Base-by-base conservation (phyloP, 2,797 vertebrate species). In the Mionectes olivaceus region DNA sequence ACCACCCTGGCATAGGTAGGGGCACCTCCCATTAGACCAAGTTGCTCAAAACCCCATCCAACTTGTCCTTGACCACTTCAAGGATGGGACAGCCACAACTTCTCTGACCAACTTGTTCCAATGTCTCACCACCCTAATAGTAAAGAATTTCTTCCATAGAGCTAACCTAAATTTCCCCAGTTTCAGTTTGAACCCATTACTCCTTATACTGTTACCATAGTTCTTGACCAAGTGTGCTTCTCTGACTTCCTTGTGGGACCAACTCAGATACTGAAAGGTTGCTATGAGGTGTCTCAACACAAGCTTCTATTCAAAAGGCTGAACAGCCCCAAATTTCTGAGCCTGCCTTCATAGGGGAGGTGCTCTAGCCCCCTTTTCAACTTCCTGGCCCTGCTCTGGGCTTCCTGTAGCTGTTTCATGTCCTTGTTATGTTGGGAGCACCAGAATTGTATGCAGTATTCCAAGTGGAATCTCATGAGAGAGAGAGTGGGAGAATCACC, bases 21-120 rank as follows among this genome's bases (percentile, higher is more conserved):
- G 28, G 44, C 4, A 11, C 13, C n/a, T 64, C 15, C 44, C 24
- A 23, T 11, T 30, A 8, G 17, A 39, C 5, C 24, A 57, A 11
- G 23, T n/a, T 27, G 6, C 7, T 23, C 37, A 27, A 28, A 25
- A 24, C 10, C 15, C 13, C 19, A 17, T 27, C 6, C 44, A 46
- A 9, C 37, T 21, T 27, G n/a, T 24, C 21, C 14, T 27, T 64
- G 24, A 52, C 11, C 10, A 16, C 3, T 39, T 76, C 13, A 37
- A 28, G 13, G 24, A 3, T 0, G 1, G 2, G 19, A 7, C 43
- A 49, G 21, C 5, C 43, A 46, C 30, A 44, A 2, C 8, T 56
- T 63, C 19, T 33, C 28, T 37, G 46, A 13, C 13, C 10, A 35
- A 67, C 19, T 33, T 33, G 6, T 44, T 70, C 9, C 27, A 41